A percentile compares a stretch with the other conserved stretches of the same genome.
phyloP scores from a whole-genome alignment of 2,797 vertebrate genomes.

The Platalea minor region DNA sequence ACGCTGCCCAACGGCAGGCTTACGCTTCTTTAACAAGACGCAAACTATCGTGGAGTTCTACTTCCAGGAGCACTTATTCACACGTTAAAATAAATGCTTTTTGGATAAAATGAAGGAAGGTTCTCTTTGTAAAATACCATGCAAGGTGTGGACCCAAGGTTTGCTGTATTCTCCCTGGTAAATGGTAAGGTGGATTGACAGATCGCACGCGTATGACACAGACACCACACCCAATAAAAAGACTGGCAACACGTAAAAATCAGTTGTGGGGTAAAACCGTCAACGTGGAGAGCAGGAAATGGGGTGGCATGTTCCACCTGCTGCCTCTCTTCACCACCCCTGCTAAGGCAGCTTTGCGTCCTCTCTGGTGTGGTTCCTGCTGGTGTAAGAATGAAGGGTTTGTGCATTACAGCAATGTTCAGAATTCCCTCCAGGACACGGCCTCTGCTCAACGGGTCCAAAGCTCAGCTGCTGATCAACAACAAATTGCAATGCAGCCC shows the following conservation, averaged over 20 bases:
- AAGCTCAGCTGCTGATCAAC: background rate
- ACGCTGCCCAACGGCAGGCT: background rate
- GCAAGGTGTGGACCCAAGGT: background rate
- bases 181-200: background rate
- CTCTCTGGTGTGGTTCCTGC: background rate
- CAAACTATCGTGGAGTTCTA: background rate
- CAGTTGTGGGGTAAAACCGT: background rate
- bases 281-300: background rate
- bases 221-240: background rate
- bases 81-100: background rate
- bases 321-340: background rate
- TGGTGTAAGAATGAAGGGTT: background rate
- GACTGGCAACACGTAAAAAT: background rate
- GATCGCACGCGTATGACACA: background rate
- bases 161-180: background rate
- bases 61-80: background rate
- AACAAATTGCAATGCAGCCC: background rate
- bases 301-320: background rate
- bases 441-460: background rate
- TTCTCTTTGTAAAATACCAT: background rate
- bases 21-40: background rate
- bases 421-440: background rate
- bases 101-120: background rate
- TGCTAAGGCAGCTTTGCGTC: background rate
- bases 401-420: background rate